Percentiles rank a stretch among this genome's conserved stretches.
Conservation (phyloP, 2,113 vertebrate genomes). For the Phalacrocorax brasilianus region DNA sequence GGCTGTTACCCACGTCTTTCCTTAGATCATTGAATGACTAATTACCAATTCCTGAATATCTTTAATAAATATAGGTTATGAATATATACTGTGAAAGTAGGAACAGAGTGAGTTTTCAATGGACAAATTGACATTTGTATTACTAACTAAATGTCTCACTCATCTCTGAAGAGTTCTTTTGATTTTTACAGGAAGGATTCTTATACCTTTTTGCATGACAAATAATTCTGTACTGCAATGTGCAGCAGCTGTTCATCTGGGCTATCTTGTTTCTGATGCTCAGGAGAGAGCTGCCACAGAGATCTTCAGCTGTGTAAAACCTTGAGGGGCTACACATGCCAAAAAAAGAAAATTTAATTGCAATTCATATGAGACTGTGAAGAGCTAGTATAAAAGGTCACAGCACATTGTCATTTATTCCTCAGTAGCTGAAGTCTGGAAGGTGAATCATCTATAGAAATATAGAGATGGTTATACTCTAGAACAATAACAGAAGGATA, state of each 20-base stretch:
- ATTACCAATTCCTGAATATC: neutral
- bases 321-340: neutral
- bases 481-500: neutral
- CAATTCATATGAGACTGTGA: neutral
- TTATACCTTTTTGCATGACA: neutral
- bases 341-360: conserved; percentile 21
- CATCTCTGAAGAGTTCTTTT: neutral
- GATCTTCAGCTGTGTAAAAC: neutral
- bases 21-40: neutral
- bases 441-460: conserved; percentile 20
- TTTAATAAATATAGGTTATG: neutral
- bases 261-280: neutral
- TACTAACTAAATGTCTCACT: neutral
- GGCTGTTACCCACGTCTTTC: neutral
- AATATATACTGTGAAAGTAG: neutral
- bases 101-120: neutral
- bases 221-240: neutral
- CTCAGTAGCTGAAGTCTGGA: neutral
- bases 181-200: neutral
- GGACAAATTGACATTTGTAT: neutral
- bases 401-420: neutral
- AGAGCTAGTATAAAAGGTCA: conserved; percentile 32
- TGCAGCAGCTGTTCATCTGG: neutral
- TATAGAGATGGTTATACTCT: neutral
- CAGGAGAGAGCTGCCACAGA: neutral